Evolutionary conservation across 2,113 vertebrate species (phyloP), one percentile per base, ranked within the genome.

Genomic region (Sinocyclocheilus maitianheensis): DNA sequence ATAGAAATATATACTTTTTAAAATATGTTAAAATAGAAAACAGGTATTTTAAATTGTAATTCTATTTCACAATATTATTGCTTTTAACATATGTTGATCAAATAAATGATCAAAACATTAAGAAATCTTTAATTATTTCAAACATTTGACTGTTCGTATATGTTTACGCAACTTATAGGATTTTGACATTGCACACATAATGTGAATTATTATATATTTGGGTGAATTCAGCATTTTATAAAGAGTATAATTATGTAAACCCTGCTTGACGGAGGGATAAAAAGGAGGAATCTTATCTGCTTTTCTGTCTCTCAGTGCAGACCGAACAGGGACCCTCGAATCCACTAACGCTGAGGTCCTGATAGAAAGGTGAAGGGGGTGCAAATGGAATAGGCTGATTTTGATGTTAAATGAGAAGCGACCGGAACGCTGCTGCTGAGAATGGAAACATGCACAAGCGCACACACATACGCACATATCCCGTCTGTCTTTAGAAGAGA

Each of bases 201-300:
- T 5, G 37, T 37, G 37, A 37, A 37, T 37, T 37, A 37, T 0
- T 34, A 37, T 34, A 71, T 71, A 1, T 71, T 71, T 71, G 8
- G 30, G 4, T 43, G 34, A 43, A 74, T 74, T 74, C 71, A 72
- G 34, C 69, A 20, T 37, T 62, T 65, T 26, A 4, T 18, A 26
- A 81, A 63, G 60, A 48, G 37, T 46, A 65, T 43, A 43, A 46
- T 40, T 22, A 37, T 37, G 30, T 62, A 60, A 79, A 62, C 30
- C 55, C 16, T 60, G 4, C 10, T 22, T 60, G 77, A 79, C 3
- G 2, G 92, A 93, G 46, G 93, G 90, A 55, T 5, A 76, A 76
- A 91, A 46, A 89, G 46, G 89, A 91, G 91, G 92, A 93, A 91
- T 94, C 90, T 92, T 94, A 94, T 95, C 93, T 67, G 46, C 0